Evolutionary conservation across 2,113 vertebrate species (phyloP), one percentile per base, ranked within the genome.

Genomic region (Thunnus thynnus): DNA sequence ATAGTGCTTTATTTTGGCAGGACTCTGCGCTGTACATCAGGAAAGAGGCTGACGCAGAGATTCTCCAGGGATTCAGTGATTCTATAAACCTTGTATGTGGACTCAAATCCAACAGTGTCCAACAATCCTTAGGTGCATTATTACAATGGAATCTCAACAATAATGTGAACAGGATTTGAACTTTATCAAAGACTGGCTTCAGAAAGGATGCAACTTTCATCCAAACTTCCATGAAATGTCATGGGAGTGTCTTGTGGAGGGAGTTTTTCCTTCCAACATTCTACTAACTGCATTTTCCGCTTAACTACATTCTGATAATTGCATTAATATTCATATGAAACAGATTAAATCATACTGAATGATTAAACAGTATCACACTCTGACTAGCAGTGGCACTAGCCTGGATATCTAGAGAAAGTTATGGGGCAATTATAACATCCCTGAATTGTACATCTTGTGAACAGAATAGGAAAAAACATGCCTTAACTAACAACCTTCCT

Each of bases 21-120:
- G 22, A 17, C 27, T 55, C 20, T 2, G 48, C 1, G 14, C 14
- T 51, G 25, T 36, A 13, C 48, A 73, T 62, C 12, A 73, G 70
- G 51, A 61, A 71, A 30, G 56, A 71, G 66, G 27, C 20, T 4
- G 13, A 63, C 71, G 27, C 4, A 1, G 27, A 41, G 25, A 54
- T 22, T 68, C 84, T 69, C 72, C 32, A 25, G 52, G 62, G 74
- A 80, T 63, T 66, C 1, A 30, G 77, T 90, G 90, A 89, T 66
- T 80, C 18, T 9, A 79, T 81, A 55, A 75, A 64, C 48, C 30
- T 83, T 84, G 87, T 73, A 90, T 89, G 84, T 54, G 57, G 51
- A 46, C 57, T 79, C 7, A 41, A 36, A 48, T 6, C 14, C 36
- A 54, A 36, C 20, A 11, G 5, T 60, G 13, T 11, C 30, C 61